Percentiles rank a stretch among this genome's conserved stretches.
These are phyloP conservation scores for Verasper variegatus DNA, from an alignment of 2,113 vertebrate genomes.

Conservation along the genomic window DNA sequence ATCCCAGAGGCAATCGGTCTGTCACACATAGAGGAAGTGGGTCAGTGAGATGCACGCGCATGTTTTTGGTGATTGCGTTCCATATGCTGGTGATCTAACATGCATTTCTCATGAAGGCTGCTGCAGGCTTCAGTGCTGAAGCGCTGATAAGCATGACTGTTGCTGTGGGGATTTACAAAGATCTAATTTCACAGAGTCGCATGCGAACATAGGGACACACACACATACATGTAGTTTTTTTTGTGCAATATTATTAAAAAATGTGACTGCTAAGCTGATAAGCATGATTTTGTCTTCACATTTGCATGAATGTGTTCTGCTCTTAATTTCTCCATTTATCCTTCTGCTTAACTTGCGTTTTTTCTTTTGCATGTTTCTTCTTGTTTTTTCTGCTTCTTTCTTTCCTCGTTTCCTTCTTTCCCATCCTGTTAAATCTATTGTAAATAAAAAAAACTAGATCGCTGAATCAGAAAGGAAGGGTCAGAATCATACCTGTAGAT, in stretches of 20 bases:
- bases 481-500: constrained; percentile 90
- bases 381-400: constrained; percentile 48
- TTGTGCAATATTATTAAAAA: not conserved
- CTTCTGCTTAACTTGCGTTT: constrained; percentile 54
- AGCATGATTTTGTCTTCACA: not conserved
- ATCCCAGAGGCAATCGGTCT: constrained; percentile 5
- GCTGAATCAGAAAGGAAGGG: constrained; percentile 87
- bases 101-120: constrained; percentile 18
- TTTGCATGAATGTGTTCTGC: constrained; percentile 56
- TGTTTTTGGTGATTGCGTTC: constrained; percentile 16
- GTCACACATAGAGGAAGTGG: not conserved
- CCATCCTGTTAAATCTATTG: constrained; percentile 38
- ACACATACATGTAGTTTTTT: constrained; percentile 5
- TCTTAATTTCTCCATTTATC: constrained; percentile 32
- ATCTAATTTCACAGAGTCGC: constrained; percentile 10
- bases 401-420: constrained; percentile 56
- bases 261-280: not conserved
- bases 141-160: constrained; percentile 33
- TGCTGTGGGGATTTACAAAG: constrained; percentile 36
- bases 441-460: constrained; percentile 71
- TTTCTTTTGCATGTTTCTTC: constrained; percentile 60
- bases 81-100: constrained; percentile 33
- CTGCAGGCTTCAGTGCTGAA: constrained; percentile 16
- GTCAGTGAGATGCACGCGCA: constrained; percentile 5
- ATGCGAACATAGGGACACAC: not conserved